Evolutionary conservation across 92 coral and sea anemone genomes (phyloP).

Genomic region (Epizoanthus ramosus): DNA sequence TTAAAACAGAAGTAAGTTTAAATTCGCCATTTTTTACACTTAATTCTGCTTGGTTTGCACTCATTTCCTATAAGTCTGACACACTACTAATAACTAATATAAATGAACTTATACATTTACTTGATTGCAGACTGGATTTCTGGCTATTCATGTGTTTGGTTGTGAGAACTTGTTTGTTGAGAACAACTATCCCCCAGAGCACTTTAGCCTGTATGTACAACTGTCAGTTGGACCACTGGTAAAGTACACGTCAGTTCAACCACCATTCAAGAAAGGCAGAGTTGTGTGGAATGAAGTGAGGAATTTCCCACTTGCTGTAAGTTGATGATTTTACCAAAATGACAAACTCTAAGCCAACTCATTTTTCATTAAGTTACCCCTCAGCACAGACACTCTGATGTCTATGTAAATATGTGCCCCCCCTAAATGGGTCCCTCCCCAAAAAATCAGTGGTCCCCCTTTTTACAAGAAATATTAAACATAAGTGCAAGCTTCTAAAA

Average conservation of each 20-base stretch:
- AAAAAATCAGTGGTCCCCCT: too few relatives aligned
- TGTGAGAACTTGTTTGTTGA: conserved; percentile 84
- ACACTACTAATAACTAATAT: too few relatives aligned
- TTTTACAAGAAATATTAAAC: too few relatives aligned
- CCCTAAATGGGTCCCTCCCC: too few relatives aligned
- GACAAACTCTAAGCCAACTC: not conserved
- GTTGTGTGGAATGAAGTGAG: conserved; percentile 92
- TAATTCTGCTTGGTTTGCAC: too few relatives aligned
- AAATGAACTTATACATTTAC: not conserved
- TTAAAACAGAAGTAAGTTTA: too few relatives aligned
- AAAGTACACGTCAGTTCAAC: conserved; percentile 84
- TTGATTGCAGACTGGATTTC: conserved; percentile 73
- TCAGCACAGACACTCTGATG: too few relatives aligned
- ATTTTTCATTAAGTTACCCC: too few relatives aligned
- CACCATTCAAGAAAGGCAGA: conserved; percentile 81
- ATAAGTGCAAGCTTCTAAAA: too few relatives aligned
- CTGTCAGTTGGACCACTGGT: conserved; percentile 74
- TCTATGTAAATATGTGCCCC: too few relatives aligned
- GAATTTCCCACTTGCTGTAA: conserved; percentile 86
- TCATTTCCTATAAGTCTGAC: too few relatives aligned
- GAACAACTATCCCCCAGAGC: conserved; percentile 79
- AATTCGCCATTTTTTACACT: too few relatives aligned
- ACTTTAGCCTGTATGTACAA: conserved; percentile 80
- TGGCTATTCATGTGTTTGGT: conserved; percentile 93
- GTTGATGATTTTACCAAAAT: conserved; percentile 12